Percentiles rank a stretch among this genome's conserved stretches.
Evolutionary conservation across 2,797 vertebrate species (phyloP).

Genomic region (Setipinna tenuifilis): DNA sequence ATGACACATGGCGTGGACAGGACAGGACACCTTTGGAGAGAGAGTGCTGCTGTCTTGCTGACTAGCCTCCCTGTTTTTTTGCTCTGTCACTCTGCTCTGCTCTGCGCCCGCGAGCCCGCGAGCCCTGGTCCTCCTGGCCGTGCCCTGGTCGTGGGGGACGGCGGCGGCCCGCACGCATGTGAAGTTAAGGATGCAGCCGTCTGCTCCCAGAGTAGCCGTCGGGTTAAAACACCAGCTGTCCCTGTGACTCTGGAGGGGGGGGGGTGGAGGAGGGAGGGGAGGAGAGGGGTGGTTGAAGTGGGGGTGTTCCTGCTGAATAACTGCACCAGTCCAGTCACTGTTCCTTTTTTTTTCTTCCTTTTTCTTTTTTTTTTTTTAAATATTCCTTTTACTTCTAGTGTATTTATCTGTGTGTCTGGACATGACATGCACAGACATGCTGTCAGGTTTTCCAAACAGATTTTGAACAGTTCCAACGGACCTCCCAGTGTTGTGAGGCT

Average conservation of each 20-base stretch:
- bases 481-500: background rate
- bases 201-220: slow-evolving; percentile 29
- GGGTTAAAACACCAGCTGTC: slow-evolving; percentile 43
- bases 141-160: slow-evolving; percentile 15
- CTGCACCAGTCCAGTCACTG: background rate
- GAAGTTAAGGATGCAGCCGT: slow-evolving; percentile 25
- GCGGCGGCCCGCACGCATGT: slow-evolving; percentile 24
- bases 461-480: background rate
- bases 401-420: no score
- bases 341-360: background rate
- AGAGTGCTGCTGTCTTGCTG: slow-evolving; percentile 27
- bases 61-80: slow-evolving; percentile 33
- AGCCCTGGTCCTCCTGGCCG: background rate
- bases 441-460: background rate
- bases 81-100: slow-evolving; percentile 35
- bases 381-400: no score
- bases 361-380: background rate
- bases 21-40: background rate
- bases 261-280: background rate
- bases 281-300: background rate
- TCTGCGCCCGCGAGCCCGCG: background rate
- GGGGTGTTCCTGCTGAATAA: background rate
- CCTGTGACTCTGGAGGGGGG: background rate
- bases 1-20: background rate
- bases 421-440: background rate